Evolutionary conservation across 1,140 invertebrate genomes (phyloP).

Genomic region (Eupeodes corollae): DNA sequence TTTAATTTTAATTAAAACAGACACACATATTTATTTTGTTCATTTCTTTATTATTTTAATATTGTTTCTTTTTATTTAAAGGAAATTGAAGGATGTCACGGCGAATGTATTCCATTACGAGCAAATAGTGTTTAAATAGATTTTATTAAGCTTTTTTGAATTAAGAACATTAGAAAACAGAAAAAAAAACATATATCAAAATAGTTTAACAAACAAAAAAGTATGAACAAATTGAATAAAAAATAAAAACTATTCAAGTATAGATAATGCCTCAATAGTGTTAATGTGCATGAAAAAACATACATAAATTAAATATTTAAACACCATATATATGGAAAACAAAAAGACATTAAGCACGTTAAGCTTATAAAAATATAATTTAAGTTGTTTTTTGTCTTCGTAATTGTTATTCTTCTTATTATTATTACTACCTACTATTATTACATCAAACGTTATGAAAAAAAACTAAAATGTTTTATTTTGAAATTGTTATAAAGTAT

Average conservation of each 20-base stretch:
- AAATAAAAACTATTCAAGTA: neutral
- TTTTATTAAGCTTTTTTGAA: too few species aligned
- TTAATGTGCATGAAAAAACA: neutral
- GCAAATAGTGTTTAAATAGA: constrained; percentile 38
- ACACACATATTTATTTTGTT: constrained; percentile 22
- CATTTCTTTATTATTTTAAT: constrained; percentile 11
- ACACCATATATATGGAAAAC: neutral
- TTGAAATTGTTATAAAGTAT: too few species aligned
- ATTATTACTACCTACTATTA: too few species aligned
- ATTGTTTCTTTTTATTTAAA: constrained; percentile 26
- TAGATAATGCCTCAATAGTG: too few species aligned
- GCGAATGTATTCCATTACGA: constrained; percentile 45
- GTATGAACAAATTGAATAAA: neutral
- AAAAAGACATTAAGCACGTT: neutral
- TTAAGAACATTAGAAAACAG: neutral
- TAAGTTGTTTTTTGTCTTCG: neutral
- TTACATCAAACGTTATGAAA: too few species aligned
- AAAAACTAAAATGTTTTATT: too few species aligned
- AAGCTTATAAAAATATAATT: neutral
- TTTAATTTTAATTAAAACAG: neutral
- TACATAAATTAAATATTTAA: neutral
- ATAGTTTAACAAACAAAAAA: neutral
- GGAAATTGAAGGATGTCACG: constrained; percentile 41
- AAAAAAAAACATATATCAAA: neutral
- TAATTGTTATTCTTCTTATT: too few species aligned